Base-by-base conservation (phyloP, 2,888 invertebrate species). In the Petrophora chlorosata region DNA sequence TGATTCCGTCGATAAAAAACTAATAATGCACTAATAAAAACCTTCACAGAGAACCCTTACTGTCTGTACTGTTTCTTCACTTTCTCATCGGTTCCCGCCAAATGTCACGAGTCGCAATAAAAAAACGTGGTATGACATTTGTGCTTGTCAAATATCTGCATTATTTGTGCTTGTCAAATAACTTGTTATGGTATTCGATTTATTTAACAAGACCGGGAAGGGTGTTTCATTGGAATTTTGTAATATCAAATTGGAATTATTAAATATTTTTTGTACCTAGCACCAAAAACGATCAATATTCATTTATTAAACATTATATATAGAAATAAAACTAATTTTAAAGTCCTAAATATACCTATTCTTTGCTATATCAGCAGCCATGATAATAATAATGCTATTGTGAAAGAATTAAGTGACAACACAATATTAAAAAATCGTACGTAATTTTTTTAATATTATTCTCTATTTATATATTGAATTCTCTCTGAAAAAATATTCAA, bases 31-130 rank as follows among this genome's bases (percentile, higher is more conserved):
- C n/a, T 8, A 23, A 23, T 23, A 23, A 7, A 8, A 8, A 23
- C 2, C 7, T 3, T 8, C 7, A 7, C 8, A 7, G 23, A n/a
- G 5, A n/a, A 10, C 19, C 46, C 46, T 4, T 47, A 47, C 46
- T 47, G 46, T 30, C 13, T 3, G 4, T 26, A 9, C 7, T 33
- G 15, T 17, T 1, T 28, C 8, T 28, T 13, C 13, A 19, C 30
- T 56, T 56, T 54, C 58, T 54, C 54, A 61, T 61, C 54, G 56
- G 58, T 56, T 52, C 54, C 53, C 55, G 56, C 55, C 62, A 62
- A 62, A 62, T 62, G 62, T 60, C 60, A 59, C 47, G 49, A 47
- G n/a, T n/a, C 45, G 49, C 40, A 45, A 52, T 51, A 56, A 56
- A 58, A 58, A 59, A 58, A 55, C 51, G 49, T 35, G 46, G 25